Conservation (phyloP, 2,888 invertebrate genomes). For the Meganola albula region DNA sequence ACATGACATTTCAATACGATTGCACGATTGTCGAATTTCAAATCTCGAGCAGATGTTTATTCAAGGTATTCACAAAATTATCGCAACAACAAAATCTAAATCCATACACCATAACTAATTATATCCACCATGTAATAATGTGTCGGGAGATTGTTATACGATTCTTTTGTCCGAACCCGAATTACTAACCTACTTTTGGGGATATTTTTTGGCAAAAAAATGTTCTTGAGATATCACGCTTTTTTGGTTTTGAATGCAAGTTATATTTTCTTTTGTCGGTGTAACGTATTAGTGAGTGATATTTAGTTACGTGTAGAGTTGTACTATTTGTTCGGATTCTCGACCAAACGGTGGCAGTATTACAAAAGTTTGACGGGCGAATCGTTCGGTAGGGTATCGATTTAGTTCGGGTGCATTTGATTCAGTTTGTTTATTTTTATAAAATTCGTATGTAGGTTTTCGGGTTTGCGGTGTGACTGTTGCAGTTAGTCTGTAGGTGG, state of each 20-base stretch:
- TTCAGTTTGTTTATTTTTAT: slow-evolving; percentile 59
- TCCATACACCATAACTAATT: slow-evolving; percentile 77
- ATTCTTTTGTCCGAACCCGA: slow-evolving; percentile 55
- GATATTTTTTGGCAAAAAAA: slow-evolving; percentile 61
- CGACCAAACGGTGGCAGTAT: slow-evolving; percentile 38
- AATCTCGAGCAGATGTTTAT: slow-evolving; percentile 72
- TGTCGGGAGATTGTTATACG: slow-evolving; percentile 57
- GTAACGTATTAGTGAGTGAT: slow-evolving; percentile 51
- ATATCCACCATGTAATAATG: slow-evolving; percentile 73
- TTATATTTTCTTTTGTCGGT: slow-evolving; percentile 66
- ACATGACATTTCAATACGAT: slow-evolving; percentile 68
- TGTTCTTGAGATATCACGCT: slow-evolving; percentile 64
- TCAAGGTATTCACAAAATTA: slow-evolving; percentile 69
- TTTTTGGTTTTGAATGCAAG: slow-evolving; percentile 64
- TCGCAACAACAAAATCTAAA: slow-evolving; percentile 74
- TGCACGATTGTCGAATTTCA: slow-evolving; percentile 58
- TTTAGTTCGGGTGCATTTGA: slow-evolving; percentile 54
- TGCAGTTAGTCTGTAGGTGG: slow-evolving; percentile 49
- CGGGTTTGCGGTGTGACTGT: slow-evolving; percentile 65
- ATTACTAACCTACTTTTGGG: slow-evolving; percentile 77
- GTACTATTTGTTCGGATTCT: slow-evolving; percentile 25
- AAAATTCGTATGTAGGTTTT: slow-evolving; percentile 70
- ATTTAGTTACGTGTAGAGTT: slow-evolving; percentile 46
- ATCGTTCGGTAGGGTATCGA: slow-evolving; percentile 59
- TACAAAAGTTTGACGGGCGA: slow-evolving; percentile 68